These are phyloP conservation scores for Caradrina kadenii DNA, from an alignment of 2,888 invertebrate species.

Conservation along the genomic window DNA sequence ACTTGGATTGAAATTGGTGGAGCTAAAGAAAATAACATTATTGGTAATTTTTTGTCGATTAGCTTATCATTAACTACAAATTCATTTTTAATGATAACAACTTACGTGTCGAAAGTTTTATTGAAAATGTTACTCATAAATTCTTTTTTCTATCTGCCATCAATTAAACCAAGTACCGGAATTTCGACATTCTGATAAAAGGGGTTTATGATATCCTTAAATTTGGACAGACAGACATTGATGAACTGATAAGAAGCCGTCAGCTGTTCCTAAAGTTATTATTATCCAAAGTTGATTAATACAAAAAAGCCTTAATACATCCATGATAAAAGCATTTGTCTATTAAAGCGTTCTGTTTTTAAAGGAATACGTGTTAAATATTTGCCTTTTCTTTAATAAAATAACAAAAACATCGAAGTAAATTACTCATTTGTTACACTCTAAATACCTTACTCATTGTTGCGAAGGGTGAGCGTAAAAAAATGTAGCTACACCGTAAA, in stretches of 20 bases:
- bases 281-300: background rate
- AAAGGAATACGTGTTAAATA: background rate
- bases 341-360: background rate
- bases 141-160: too few species aligned
- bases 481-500: slow-evolving; percentile 26
- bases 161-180: too few species aligned
- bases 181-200: background rate
- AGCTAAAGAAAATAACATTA: background rate
- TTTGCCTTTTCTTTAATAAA: background rate
- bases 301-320: background rate
- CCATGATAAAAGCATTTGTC: too few species aligned
- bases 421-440: slow-evolving; percentile 19
- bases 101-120: too few species aligned
- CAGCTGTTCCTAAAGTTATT: background rate
- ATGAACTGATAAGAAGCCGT: background rate
- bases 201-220: background rate
- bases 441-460: slow-evolving; percentile 18
- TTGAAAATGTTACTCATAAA: too few species aligned
- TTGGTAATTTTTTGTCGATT: too few species aligned
- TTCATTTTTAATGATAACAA: too few species aligned
- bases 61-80: too few species aligned
- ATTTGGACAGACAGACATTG: slow-evolving; percentile 1
- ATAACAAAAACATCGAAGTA: slow-evolving; percentile 1
- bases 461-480: slow-evolving; percentile 26
- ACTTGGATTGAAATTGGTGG: background rate